Percentiles rank a stretch among this genome's conserved stretches.
phyloP scores from a whole-genome alignment of 2,113 vertebrate genomes.

The Typhlomys cinereus region DNA sequence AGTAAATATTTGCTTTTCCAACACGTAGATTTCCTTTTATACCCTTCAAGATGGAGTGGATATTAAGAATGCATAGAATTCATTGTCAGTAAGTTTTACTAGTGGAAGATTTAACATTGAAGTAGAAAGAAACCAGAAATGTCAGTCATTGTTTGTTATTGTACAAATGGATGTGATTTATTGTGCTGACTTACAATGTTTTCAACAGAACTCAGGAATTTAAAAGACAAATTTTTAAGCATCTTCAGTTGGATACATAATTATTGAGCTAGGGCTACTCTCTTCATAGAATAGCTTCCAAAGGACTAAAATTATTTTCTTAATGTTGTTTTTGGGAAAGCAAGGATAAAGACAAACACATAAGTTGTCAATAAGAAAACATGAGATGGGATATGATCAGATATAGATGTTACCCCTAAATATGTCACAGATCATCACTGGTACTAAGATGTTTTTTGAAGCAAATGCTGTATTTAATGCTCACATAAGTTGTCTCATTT shows the following conservation, averaged over 20 bases:
- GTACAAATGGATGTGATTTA: neutral
- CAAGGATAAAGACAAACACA: neutral
- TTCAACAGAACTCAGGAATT: neutral
- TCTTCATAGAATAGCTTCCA: slow-evolving; percentile 2
- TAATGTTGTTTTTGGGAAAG: neutral
- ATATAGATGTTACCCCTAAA: neutral
- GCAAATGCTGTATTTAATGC: neutral
- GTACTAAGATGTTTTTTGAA: neutral
- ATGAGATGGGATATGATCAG: neutral
- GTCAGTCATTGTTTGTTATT: neutral
- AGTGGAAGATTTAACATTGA: neutral
- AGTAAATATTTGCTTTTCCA: slow-evolving; percentile 23
- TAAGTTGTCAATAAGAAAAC: neutral
- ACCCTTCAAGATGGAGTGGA: neutral
- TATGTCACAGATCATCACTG: neutral
- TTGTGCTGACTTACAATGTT: neutral
- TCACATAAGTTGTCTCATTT: neutral
- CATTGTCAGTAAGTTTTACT: slow-evolving; percentile 11
- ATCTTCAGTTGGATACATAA: neutral
- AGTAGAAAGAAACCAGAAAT: neutral
- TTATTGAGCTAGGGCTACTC: neutral
- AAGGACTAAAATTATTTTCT: neutral
- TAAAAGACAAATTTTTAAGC: slow-evolving; percentile 54
- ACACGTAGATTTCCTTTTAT: slow-evolving; percentile 15
- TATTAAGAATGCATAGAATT: slow-evolving; percentile 29